Conservation (phyloP, 2,888 invertebrate genomes). For the Quadroppia sp. region DNA sequence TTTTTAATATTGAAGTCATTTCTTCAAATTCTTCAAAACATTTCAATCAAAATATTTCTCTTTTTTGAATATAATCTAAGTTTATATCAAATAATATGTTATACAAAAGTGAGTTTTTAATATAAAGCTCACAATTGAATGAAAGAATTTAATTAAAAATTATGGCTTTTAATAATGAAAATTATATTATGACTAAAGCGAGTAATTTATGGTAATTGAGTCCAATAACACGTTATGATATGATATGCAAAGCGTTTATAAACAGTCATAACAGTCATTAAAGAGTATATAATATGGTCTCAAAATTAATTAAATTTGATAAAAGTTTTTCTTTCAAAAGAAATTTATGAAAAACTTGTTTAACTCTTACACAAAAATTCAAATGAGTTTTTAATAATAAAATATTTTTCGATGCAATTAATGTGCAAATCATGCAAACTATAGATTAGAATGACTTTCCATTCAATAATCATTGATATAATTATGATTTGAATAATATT, state of each 20-base stretch:
- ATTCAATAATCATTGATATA: not conserved
- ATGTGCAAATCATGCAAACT: too few species aligned
- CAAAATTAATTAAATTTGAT: not conserved
- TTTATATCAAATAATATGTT: not conserved
- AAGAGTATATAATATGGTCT: not conserved
- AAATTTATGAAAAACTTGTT: too few species aligned
- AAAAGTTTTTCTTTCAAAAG: not conserved
- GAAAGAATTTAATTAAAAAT: constrained; percentile 6
- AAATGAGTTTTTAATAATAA: not conserved
- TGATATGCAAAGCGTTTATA: not conserved
- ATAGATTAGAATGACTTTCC: not conserved
- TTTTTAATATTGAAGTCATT: not conserved
- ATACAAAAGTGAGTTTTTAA: not conserved
- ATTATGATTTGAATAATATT: not conserved
- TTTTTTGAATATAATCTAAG: not conserved
- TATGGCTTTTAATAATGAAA: not conserved
- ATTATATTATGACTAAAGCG: not conserved
- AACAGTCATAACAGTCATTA: not conserved
- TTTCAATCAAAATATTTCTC: not conserved
- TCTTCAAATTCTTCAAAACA: not conserved
- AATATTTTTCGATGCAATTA: not conserved
- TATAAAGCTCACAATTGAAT: not conserved
- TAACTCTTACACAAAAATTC: not conserved
- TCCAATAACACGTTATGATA: constrained; percentile 3
- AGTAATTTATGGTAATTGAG: constrained; percentile 17